Evolutionary conservation across 2,888 invertebrate species (phyloP), one percentile per base, ranked within the genome.

Genomic region (Drosophila tripunctata): DNA sequence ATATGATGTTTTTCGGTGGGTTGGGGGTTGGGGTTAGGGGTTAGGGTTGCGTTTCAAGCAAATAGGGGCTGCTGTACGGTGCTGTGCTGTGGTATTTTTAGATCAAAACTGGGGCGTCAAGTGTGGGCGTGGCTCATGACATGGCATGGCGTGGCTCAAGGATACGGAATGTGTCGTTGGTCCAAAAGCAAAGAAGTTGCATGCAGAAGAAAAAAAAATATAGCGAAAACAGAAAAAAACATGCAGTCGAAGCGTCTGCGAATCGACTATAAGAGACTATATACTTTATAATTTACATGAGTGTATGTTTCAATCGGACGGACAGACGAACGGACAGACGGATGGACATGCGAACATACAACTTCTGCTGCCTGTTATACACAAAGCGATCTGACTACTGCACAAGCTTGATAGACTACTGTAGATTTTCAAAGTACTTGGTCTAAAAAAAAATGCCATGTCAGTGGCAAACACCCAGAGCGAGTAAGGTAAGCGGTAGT

Each of bases 101-200:
- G 75, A 45, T 47, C 52, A 48, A 62, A 78, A 77, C 67, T 70
- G 63, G 75, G 75, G 81, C 75, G 72, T 65, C 43, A 44, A 62
- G 56, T 60, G 63, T 57, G 81, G 75, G 67, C 68, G 78, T 75
- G 60, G 60, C n/a, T n/a, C n/a, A n/a, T n/a, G n/a, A n/a, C 65
- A 17, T 36, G 22, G 44, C 47, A 15, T 22, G 27, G 55, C 78
- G 52, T 74, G 67, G 77, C 80, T 71, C 83, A 83, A 82, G 83
- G 83, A 82, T 83, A 81, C 55, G 35, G 38, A 45, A 47, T 55
- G 38, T 65, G 71, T 61, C 56, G 71, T 35, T 75, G 61, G 57
- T 48, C 38, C 61, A 65, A 74, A n/a, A 64, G 69, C 58, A 77
- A 72, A 63, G 78, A 80, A 73, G 83, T 82, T 79, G 79, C 79